Percentiles rank a stretch among this genome's conserved stretches.
phyloP scores from a whole-genome alignment of 2,797 vertebrate genomes.

The Phoxinus dragarum region DNA sequence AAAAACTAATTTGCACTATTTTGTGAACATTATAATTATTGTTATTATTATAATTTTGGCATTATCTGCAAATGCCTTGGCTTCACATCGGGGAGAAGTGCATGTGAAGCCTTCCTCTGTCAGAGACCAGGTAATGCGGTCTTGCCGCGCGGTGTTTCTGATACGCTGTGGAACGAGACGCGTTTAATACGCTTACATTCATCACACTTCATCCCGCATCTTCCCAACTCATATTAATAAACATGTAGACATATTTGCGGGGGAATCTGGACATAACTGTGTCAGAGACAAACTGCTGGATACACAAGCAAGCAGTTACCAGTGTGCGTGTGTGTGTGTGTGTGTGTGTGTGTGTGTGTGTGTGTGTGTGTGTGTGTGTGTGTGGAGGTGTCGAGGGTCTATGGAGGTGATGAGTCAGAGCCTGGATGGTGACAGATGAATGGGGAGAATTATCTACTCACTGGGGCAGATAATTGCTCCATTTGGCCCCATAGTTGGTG shows the following conservation, averaged over 20 bases:
- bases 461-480: slow-evolving; percentile 85
- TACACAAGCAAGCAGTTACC: slow-evolving; percentile 72
- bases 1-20: neutral
- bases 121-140: slow-evolving; percentile 43
- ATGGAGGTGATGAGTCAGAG: slow-evolving; percentile 51
- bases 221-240: slow-evolving; percentile 72
- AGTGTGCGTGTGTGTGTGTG: slow-evolving; percentile 12
- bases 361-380: neutral
- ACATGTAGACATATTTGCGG: slow-evolving; percentile 59
- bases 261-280: slow-evolving; percentile 60
- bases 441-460: slow-evolving; percentile 88
- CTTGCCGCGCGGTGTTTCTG: slow-evolving; percentile 60
- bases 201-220: slow-evolving; percentile 65
- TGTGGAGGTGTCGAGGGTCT: slow-evolving; percentile 3
- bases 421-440: slow-evolving; percentile 82
- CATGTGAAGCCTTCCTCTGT: neutral
- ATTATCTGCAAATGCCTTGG: neutral
- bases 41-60: neutral
- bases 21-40: neutral
- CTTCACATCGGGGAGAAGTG: neutral
- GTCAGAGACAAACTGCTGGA: slow-evolving; percentile 68
- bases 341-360: slow-evolving; percentile 20
- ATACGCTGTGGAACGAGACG: slow-evolving; percentile 52
- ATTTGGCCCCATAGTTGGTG: slow-evolving; percentile 86
- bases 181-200: slow-evolving; percentile 66